These are phyloP conservation scores for Isurus oxyrinchus DNA, from an alignment of 2,113 vertebrate species.

Conservation along the genomic window DNA sequence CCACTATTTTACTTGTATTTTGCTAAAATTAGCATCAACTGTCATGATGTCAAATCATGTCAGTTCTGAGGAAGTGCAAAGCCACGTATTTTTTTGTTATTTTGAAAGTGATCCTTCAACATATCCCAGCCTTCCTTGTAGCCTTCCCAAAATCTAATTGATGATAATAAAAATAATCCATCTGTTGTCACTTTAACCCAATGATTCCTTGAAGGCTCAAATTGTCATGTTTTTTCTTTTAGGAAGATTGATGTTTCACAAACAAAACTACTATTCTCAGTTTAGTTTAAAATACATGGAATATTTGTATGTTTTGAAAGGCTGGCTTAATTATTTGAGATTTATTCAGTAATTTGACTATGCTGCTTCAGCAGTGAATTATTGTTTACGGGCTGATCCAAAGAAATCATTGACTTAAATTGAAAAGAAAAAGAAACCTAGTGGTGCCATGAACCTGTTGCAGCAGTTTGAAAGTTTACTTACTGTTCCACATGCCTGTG, in stretches of 20 bases:
- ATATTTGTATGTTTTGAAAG: constrained; percentile 3
- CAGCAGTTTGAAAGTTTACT: constrained; percentile 30
- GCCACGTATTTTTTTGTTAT: neutral
- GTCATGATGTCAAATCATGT: neutral
- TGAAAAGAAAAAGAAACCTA: neutral
- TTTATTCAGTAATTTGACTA: constrained; percentile 27
- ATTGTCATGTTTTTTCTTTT: neutral
- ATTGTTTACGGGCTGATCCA: constrained; percentile 11
- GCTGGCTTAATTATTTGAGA: constrained; percentile 13
- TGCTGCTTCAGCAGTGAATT: neutral
- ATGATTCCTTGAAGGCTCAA: neutral
- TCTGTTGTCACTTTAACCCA: neutral
- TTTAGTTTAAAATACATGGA: constrained; percentile 10
- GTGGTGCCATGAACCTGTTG: constrained; percentile 3
- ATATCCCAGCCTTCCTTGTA: neutral
- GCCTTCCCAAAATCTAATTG: neutral
- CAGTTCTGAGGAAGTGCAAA: neutral
- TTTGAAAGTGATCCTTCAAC: neutral
- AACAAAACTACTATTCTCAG: neutral
- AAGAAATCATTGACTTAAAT: constrained; percentile 29
- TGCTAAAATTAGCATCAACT: neutral
- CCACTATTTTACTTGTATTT: neutral
- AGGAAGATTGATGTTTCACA: neutral
- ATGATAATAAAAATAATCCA: constrained; percentile 1
- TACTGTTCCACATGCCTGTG: constrained; percentile 6